Evolutionary conservation across 2,113 vertebrate genomes (phyloP).

Genomic region (Dicaeum eximium): DNA sequence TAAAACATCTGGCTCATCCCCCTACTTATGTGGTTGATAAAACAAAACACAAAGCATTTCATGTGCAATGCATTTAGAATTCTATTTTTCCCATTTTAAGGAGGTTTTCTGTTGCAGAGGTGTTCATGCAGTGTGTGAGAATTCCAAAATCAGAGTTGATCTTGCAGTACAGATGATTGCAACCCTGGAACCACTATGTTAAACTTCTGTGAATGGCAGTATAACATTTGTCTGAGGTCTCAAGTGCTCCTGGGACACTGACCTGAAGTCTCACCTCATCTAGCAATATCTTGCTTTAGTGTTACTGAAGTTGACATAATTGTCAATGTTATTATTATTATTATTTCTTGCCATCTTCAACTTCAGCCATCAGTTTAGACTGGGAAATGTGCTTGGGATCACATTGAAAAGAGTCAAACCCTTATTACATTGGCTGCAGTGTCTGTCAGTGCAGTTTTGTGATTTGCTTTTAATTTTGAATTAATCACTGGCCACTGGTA

Average conservation of each 20-base stretch:
- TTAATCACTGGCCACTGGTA: not conserved
- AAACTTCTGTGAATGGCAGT: not conserved
- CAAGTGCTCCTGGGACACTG: not conserved
- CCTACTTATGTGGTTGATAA: fast-evolving
- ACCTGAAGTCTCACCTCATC: not conserved
- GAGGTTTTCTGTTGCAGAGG: not conserved
- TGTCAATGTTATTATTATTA: not conserved
- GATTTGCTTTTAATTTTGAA: not conserved
- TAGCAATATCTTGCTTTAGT: not conserved
- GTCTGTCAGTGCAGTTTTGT: not conserved
- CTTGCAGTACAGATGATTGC: not conserved
- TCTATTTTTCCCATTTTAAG: not conserved
- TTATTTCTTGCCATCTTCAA: not conserved
- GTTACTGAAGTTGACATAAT: not conserved
- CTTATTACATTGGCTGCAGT: not conserved
- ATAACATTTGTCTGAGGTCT: not conserved
- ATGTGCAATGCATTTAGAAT: not conserved
- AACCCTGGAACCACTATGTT: not conserved
- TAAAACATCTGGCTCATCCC: not conserved
- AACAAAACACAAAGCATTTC: not conserved
- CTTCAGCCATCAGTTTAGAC: not conserved
- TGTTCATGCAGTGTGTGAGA: not conserved
- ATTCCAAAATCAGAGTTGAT: not conserved
- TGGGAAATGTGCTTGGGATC: not conserved
- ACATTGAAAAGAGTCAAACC: not conserved